Percentiles rank a stretch among this genome's conserved stretches.
These are phyloP conservation scores for Polyommatus iphigenia DNA, from an alignment of 2,888 invertebrate genomes.

Conservation along the genomic window DNA sequence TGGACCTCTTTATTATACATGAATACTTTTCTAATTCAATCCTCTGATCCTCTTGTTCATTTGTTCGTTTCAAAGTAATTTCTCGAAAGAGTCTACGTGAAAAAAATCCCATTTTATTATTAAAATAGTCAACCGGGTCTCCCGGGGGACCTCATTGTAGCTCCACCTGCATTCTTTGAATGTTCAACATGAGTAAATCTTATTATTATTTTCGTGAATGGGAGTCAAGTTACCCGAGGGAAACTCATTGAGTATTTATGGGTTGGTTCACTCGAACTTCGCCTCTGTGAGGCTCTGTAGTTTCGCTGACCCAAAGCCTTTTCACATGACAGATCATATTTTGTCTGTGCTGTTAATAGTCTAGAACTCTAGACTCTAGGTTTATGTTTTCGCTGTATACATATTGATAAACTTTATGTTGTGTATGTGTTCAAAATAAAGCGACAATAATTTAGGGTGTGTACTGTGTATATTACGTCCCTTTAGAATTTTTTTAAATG, in stretches of 20 bases:
- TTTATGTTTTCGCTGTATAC: background rate
- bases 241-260: slow-evolving; percentile 64
- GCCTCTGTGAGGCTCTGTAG: background rate
- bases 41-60: slow-evolving; percentile 72
- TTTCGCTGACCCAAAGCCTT: slow-evolving; percentile 24
- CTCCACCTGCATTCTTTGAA: slow-evolving; percentile 69
- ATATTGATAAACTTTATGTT: too few species aligned
- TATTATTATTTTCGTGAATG: slow-evolving; percentile 66
- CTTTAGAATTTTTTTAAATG: too few species aligned
- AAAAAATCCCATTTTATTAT: slow-evolving; percentile 64
- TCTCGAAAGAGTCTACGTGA: slow-evolving; percentile 56
- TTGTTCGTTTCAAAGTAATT: slow-evolving; percentile 75
- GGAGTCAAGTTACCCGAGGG: slow-evolving; percentile 69
- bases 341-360: too few species aligned
- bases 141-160: slow-evolving; percentile 68
- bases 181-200: slow-evolving; percentile 69
- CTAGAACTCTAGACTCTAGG: too few species aligned
- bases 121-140: slow-evolving; percentile 72
- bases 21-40: slow-evolving; percentile 76
- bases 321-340: slow-evolving; percentile 2
- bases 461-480: too few species aligned
- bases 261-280: slow-evolving; percentile 47
- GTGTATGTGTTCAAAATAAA: too few species aligned
- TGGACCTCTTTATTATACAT: slow-evolving; percentile 68
- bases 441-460: too few species aligned